Evolutionary conservation across 2,888 invertebrate species (phyloP).

Genomic region (Microplitis deprimator): DNA sequence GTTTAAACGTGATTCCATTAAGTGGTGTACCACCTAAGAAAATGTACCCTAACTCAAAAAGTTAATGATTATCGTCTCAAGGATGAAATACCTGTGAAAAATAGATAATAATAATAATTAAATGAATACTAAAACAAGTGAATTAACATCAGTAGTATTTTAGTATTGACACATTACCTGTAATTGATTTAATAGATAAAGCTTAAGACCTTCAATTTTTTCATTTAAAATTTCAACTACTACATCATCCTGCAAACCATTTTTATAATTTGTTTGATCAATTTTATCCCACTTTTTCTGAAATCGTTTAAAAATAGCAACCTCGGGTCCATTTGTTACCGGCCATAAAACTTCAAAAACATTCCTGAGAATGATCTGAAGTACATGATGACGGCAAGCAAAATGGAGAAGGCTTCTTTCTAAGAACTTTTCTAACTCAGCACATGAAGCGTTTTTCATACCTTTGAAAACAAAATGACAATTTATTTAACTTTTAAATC

Average conservation of each 20-base stretch:
- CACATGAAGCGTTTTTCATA: constrained; percentile 6
- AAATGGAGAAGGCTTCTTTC: constrained; percentile 51
- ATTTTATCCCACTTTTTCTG: background rate
- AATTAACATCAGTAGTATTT: too few species aligned
- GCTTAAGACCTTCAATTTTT: too few species aligned
- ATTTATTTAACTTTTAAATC: background rate
- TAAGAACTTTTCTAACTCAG: constrained; percentile 46
- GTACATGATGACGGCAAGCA: constrained; percentile 56
- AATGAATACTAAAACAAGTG: background rate
- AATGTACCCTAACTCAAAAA: constrained; percentile 7
- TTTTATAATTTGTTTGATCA: background rate
- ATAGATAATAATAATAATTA: background rate
- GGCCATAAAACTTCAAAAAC: constrained; percentile 38
- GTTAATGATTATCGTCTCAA: constrained; percentile 53
- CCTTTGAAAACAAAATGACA: background rate
- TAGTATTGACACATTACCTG: background rate
- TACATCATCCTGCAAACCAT: too few species aligned
- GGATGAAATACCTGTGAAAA: constrained; percentile 36
- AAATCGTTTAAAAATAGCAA: constrained; percentile 17
- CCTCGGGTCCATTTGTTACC: constrained; percentile 17
- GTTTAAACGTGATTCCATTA: too few species aligned
- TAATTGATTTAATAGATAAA: background rate
- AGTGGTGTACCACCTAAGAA: too few species aligned
- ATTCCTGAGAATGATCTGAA: constrained; percentile 48
- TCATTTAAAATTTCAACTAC: too few species aligned